Conservation (phyloP, 2,113 vertebrate species). For the Prochilodus magdalenae region DNA sequence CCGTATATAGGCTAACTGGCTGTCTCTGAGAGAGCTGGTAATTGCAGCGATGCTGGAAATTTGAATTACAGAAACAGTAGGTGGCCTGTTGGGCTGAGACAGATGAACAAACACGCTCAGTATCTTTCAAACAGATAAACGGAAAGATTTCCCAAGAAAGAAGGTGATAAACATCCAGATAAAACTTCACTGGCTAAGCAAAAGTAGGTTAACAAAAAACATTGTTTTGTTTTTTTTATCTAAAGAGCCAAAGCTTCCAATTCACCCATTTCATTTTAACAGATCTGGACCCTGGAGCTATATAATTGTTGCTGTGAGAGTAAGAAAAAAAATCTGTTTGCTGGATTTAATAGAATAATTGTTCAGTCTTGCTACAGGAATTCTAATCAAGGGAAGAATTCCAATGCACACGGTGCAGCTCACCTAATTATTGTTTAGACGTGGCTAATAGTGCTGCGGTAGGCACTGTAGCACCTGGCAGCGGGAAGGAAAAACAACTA, state of each 20-base stretch:
- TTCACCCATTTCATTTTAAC: slow-evolving; percentile 21
- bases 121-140: background rate
- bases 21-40: background rate
- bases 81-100: background rate
- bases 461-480: background rate
- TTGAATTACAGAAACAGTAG: slow-evolving; percentile 4
- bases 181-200: slow-evolving; percentile 44
- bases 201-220: slow-evolving; percentile 36
- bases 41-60: background rate
- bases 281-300: slow-evolving; percentile 34
- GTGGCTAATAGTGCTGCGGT: background rate
- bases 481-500: background rate
- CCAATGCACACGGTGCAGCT: slow-evolving; percentile 1
- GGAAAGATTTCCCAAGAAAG: slow-evolving; percentile 13
- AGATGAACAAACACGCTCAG: slow-evolving; percentile 6
- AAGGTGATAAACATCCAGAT: slow-evolving; percentile 22
- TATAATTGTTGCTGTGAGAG: slow-evolving; percentile 51
- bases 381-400: slow-evolving; percentile 17
- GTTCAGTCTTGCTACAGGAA: background rate
- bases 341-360: slow-evolving; percentile 51
- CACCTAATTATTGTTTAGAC: background rate
- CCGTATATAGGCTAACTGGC: background rate
- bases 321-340: slow-evolving; percentile 43
- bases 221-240: slow-evolving; percentile 25
- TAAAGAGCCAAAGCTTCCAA: slow-evolving; percentile 26